Conservation (phyloP, 2,888 invertebrate genomes). For the Cistogaster globosa region DNA sequence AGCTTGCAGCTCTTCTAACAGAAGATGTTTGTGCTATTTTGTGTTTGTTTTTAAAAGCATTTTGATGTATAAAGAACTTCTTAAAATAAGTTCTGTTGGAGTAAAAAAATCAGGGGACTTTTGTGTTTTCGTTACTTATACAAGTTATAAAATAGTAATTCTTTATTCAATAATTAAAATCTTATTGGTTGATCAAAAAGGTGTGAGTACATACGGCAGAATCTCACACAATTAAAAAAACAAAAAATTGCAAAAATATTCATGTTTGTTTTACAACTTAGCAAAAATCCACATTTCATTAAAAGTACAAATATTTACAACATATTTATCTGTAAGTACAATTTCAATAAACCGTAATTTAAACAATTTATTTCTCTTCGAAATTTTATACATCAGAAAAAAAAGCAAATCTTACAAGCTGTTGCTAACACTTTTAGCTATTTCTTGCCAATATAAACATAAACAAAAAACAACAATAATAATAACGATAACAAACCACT, state of each 20-base stretch:
- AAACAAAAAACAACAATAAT: constrained; percentile 27
- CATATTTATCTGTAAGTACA: constrained; percentile 42
- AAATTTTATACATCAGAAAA: constrained; percentile 15
- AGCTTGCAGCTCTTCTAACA: no score
- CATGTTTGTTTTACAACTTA: constrained; percentile 38
- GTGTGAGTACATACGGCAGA: no score
- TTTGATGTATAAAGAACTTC: no score
- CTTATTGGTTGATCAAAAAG: no score
- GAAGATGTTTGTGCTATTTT: no score
- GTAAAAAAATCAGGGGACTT: no score
- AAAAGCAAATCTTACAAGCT: constrained; percentile 23
- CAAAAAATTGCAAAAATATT: constrained; percentile 21
- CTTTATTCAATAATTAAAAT: no score
- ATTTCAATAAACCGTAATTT: constrained; percentile 57
- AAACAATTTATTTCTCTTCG: constrained; percentile 37
- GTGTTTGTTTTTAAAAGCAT: no score
- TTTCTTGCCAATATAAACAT: constrained; percentile 32
- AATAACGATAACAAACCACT: constrained; percentile 50
- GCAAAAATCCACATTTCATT: constrained; percentile 48
- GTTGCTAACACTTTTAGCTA: constrained; percentile 10
- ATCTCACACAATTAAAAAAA: background rate
- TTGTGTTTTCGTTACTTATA: no score
- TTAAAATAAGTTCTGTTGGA: no score
- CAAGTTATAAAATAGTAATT: no score
- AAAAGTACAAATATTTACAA: constrained; percentile 57